These are phyloP conservation scores for Campylomormyrus tamandua DNA, from an alignment of 2,113 vertebrate species.

Conservation along the genomic window DNA sequence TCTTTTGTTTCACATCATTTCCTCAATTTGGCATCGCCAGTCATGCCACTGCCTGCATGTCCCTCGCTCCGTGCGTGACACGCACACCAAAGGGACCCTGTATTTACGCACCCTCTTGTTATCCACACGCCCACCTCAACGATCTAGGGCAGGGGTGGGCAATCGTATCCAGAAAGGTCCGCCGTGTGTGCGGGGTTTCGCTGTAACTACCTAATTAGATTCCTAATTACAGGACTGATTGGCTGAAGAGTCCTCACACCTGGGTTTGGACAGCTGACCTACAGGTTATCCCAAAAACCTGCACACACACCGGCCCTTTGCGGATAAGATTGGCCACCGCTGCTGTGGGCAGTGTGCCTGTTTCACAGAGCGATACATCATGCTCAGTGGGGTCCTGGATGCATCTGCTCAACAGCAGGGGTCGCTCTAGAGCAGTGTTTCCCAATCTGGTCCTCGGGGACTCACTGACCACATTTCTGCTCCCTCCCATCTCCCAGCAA, in stretches of 20 bases:
- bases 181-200: no score
- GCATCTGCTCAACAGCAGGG: neutral
- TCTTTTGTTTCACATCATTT: neutral
- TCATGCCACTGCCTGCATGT: neutral
- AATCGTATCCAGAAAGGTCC: no score
- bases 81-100: neutral
- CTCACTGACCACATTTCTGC: neutral
- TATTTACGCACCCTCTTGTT: neutral
- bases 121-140: neutral
- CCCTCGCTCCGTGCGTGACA: neutral
- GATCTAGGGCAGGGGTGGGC: neutral
- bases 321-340: no score
- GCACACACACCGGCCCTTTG: no score
- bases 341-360: neutral
- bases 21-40: neutral
- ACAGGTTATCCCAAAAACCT: no score
- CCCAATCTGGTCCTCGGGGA: neutral
- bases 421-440: neutral
- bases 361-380: neutral
- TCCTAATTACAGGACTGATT: no score
- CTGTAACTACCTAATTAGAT: no score
- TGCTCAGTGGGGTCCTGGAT: neutral
- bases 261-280: no score
- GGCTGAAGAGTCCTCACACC: no score
- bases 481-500: neutral